A percentile compares a stretch with the other conserved stretches of the same genome.
phyloP scores from a whole-genome alignment of 2,888 invertebrate genomes.

The Amphipyra berbera region DNA sequence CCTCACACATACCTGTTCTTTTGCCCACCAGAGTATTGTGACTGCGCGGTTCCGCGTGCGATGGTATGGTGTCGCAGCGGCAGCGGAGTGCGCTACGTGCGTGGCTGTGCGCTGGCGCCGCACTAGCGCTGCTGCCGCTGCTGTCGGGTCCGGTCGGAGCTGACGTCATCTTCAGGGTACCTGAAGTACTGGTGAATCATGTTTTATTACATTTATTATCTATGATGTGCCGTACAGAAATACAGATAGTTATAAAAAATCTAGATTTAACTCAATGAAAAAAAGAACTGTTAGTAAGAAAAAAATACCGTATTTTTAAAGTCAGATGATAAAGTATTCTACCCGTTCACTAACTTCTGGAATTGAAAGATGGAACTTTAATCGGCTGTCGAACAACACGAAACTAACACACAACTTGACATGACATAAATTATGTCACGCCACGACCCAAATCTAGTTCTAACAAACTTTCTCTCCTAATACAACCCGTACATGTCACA shows the following conservation, averaged over 20 bases:
- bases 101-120: slow-evolving; percentile 50
- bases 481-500: neutral
- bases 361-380: too few relatives aligned
- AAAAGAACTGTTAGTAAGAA: too few relatives aligned
- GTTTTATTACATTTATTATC: slow-evolving; percentile 5
- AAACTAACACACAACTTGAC: too few relatives aligned
- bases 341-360: too few relatives aligned
- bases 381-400: too few relatives aligned
- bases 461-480: neutral
- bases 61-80: slow-evolving; percentile 55
- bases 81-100: slow-evolving; percentile 40
- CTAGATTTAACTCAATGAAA: too few relatives aligned
- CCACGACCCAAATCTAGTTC: neutral
- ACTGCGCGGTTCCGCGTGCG: slow-evolving; percentile 40
- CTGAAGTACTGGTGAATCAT: slow-evolving; percentile 79
- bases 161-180: slow-evolving; percentile 85
- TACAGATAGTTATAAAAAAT: too few relatives aligned
- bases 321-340: too few relatives aligned
- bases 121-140: slow-evolving; percentile 62
- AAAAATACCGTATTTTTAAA: too few relatives aligned
- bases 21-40: slow-evolving; percentile 23
- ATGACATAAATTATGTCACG: neutral
- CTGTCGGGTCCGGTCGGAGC: slow-evolving; percentile 46
- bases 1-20: neutral
- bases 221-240: too few relatives aligned